Evolutionary conservation across 2,113 vertebrate genomes (phyloP).

Genomic region (Perognathus longimembris): DNA sequence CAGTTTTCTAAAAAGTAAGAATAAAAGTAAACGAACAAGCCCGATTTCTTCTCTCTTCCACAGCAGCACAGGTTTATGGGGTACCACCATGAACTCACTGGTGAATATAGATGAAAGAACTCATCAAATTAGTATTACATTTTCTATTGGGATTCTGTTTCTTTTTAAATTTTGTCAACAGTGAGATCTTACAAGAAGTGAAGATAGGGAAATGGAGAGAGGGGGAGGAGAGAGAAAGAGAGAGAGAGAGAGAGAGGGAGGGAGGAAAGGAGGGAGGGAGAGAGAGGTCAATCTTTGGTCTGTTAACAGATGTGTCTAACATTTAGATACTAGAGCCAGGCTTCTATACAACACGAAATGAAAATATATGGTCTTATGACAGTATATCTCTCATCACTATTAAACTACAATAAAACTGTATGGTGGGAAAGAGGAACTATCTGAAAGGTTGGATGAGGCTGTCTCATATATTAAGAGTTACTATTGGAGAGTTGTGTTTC

Average conservation of each 20-base stretch:
- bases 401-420: slow-evolving; percentile 84
- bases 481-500: slow-evolving; percentile 77
- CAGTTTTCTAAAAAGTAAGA: neutral
- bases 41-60: neutral
- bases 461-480: slow-evolving; percentile 80
- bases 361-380: slow-evolving; percentile 80
- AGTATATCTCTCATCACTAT: slow-evolving; percentile 85
- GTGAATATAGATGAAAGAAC: slow-evolving; percentile 44
- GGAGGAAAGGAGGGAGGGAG: neutral
- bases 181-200: slow-evolving; percentile 75
- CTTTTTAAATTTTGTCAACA: slow-evolving; percentile 79
- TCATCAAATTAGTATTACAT: slow-evolving; percentile 68
- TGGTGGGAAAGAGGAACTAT: slow-evolving; percentile 79
- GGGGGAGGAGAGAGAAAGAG: neutral
- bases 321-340: slow-evolving; percentile 73
- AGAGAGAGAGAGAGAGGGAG: neutral
- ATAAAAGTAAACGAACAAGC: slow-evolving; percentile 32
- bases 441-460: slow-evolving; percentile 83
- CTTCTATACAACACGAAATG: slow-evolving; percentile 79
- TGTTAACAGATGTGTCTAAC: slow-evolving; percentile 84
- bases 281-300: slow-evolving; percentile 72
- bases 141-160: slow-evolving; percentile 67
- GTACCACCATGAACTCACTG: fast-evolving
- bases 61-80: neutral
- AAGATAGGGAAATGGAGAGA: neutral